Evolutionary conservation across 2,888 invertebrate species (phyloP), one percentile per base, ranked within the genome.

Genomic region (Scaeva pyrastri): DNA sequence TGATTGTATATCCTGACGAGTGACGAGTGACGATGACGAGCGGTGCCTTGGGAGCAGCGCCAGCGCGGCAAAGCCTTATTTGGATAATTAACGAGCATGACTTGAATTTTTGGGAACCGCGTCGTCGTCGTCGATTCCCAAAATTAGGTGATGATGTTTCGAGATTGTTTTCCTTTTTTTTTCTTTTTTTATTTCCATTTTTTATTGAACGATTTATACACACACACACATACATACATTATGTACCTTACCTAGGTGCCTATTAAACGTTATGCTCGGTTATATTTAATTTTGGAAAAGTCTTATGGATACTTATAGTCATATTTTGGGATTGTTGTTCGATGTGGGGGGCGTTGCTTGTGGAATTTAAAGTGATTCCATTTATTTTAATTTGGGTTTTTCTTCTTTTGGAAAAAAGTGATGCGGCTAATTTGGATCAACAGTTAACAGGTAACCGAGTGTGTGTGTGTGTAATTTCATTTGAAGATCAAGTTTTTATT

Each of bases 61-160:
- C 50, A 66, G 31, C 66, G 56, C 19, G 45, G 19, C 68, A 23
- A 41, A 43, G 72, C 73, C 74, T 86, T 86, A 68, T 82, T 86
- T 86, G 86, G 82, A 82, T 78, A 86, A 86, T 86, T 86, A 86
- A 86, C 77, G 77, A 86, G 82, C 86, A 82, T 82, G 86, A 82
- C 82, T 77, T 77, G 71, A 71, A 77, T 86, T 74, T 60, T 66
- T 48, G 48, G 77, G 77, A 73, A 82, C 77, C 74, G 26, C 73
- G 16, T 55, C 62, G 50, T n/a, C n/a, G n/a, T n/a, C 48, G 48
- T 21, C 52, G 52, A n/a, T 36, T 71, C 66, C 74, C 48, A 60
- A 74, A 78, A 82, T 82, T 86, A 77, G 86, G 82, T 86, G 86
- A 82, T 82, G 77, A 82, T 74, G 68, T 52, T 75, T 66, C 36